These are phyloP conservation scores for Adelges cooleyi DNA, from an alignment of 1,140 invertebrate genomes.

Conservation along the genomic window DNA sequence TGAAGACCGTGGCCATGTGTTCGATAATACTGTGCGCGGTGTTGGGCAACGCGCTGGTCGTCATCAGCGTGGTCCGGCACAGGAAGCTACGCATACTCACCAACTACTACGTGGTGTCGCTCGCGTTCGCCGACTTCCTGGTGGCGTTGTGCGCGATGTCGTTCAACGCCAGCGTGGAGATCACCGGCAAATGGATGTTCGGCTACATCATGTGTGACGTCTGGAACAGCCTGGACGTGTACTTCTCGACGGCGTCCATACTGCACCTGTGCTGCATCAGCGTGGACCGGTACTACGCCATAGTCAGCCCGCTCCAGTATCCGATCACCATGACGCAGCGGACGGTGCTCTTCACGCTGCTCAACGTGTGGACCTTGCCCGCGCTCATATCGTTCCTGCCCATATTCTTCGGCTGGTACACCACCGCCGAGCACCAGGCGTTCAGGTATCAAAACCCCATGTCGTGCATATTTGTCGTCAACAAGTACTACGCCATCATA, in stretches of 20 bases:
- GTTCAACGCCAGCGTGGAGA: conserved; percentile 81
- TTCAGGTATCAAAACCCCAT: conserved; percentile 57
- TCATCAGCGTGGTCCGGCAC: conserved; percentile 61
- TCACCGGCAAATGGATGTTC: conserved; percentile 73
- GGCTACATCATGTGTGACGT: conserved; percentile 82
- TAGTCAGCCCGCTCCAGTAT: conserved; percentile 77
- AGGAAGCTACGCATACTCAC: conserved; percentile 71
- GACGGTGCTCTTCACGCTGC: conserved; percentile 69
- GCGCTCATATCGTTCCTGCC: conserved; percentile 89
- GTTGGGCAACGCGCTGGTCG: conserved; percentile 75
- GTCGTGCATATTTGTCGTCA: conserved; percentile 76
- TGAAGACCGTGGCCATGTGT: conserved; percentile 63
- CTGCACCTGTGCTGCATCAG: conserved; percentile 90
- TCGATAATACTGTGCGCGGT: conserved; percentile 76
- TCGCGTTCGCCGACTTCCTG: conserved; percentile 81
- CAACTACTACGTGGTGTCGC: conserved; percentile 88
- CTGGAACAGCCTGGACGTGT: conserved; percentile 89
- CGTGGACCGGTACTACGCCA: conserved; percentile 69
- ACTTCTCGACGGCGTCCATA: conserved; percentile 89
- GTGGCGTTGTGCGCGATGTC: conserved; percentile 88
- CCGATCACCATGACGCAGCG: conserved; percentile 73
- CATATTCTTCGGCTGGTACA: conserved; percentile 87
- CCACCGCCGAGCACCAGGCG: conserved; percentile 59
- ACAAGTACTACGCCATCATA: conserved; percentile 76
- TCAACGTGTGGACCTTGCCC: conserved; percentile 80